phyloP scores from a whole-genome alignment of 2,888 invertebrate species.

The Blera fallax region DNA sequence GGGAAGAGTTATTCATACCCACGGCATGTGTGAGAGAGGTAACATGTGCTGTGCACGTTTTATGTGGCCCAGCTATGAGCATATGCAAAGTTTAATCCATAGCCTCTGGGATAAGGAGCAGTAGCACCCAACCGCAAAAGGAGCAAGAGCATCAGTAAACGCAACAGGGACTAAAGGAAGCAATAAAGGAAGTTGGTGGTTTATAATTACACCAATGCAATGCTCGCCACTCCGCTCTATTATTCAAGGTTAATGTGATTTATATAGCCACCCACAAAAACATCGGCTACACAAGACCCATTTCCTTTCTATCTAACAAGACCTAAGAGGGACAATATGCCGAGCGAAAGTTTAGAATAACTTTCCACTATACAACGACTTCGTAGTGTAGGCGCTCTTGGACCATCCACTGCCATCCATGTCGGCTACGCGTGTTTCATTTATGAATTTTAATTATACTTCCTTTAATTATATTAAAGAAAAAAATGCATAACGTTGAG shows the following conservation, averaged over 20 bases:
- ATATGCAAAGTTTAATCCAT: constrained; percentile 34
- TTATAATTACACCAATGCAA: constrained; percentile 54
- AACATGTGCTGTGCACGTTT: not conserved
- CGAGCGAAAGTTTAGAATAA: constrained; percentile 11
- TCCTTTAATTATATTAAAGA: not conserved
- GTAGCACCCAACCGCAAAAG: not conserved
- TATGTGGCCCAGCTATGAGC: not conserved
- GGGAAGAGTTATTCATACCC: not conserved
- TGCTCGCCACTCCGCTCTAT: constrained; percentile 5
- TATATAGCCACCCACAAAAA: not conserved
- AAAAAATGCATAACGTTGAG: not conserved
- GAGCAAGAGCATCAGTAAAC: not conserved
- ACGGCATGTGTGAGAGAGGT: not conserved
- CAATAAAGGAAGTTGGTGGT: constrained; percentile 31
- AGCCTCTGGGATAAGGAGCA: constrained; percentile 1
- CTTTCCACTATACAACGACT: not conserved
- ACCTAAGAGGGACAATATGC: not conserved
- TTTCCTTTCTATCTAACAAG: constrained; percentile 16
- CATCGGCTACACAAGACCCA: not conserved
- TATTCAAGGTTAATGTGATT: constrained; percentile 8
- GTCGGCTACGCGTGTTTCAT: constrained; percentile 38
- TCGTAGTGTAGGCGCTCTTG: not conserved
- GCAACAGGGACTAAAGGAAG: constrained; percentile 12
- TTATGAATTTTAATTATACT: constrained; percentile 53
- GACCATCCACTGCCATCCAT: not conserved